A percentile compares a stretch with the other conserved stretches of the same genome.
These are phyloP conservation scores for Phycodurus eques DNA, from an alignment of 2,113 vertebrate genomes.

Conservation along the genomic window DNA sequence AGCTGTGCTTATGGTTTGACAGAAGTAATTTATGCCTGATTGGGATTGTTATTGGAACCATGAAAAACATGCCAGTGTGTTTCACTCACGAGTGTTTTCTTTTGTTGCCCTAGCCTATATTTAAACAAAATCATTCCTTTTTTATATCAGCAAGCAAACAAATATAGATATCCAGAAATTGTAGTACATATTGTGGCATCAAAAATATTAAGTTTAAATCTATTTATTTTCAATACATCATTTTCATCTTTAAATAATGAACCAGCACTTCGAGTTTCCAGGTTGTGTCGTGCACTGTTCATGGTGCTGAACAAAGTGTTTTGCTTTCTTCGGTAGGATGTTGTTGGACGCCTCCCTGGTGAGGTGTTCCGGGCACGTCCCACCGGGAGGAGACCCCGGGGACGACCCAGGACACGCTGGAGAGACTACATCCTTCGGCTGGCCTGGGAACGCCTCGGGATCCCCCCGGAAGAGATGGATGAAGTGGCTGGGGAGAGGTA, in stretches of 20 bases:
- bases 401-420: too few species aligned
- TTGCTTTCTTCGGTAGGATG: not conserved
- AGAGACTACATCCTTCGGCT: too few species aligned
- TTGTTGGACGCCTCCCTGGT: not conserved
- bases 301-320: conserved; percentile 39
- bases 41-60: not conserved
- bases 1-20: not conserved
- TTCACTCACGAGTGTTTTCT: not conserved
- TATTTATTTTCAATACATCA: too few species aligned
- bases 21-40: not conserved
- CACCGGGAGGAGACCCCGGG: too few species aligned
- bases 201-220: not conserved
- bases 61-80: not conserved
- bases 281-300: conserved; percentile 16
- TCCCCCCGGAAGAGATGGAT: too few species aligned
- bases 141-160: not conserved
- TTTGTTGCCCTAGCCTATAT: not conserved
- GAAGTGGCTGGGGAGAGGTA: too few species aligned
- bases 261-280: too few species aligned
- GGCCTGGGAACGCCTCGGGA: too few species aligned
- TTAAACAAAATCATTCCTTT: not conserved
- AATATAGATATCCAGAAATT: not conserved
- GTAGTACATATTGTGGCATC: not conserved
- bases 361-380: too few species aligned
- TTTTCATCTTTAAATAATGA: too few species aligned